Evolutionary conservation across 2,888 invertebrate genomes (phyloP).

Genomic region (Pecten maximus): DNA sequence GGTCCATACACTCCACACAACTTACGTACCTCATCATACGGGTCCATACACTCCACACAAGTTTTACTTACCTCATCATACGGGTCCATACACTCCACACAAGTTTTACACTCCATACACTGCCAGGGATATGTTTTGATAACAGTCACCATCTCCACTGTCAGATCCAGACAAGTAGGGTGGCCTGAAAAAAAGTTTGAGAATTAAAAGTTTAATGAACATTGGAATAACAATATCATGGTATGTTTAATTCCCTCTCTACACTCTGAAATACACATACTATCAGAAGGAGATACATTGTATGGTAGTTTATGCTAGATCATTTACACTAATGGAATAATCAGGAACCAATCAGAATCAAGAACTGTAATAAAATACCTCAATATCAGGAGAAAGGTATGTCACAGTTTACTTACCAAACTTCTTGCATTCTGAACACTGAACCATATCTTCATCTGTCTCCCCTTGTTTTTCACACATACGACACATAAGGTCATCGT

Average conservation of each 20-base stretch:
- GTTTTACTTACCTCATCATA: conserved; percentile 87
- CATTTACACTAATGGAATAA: not conserved
- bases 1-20: conserved; percentile 92
- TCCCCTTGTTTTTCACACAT: conserved; percentile 51
- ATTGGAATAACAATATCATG: too few relatives aligned
- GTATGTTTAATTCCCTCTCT: too few relatives aligned
- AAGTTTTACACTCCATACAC: conserved; percentile 96
- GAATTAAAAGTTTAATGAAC: too few relatives aligned
- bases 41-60: conserved; percentile 90
- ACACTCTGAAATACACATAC: too few relatives aligned
- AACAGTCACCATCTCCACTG: conserved; percentile 91
- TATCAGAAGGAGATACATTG: too few relatives aligned
- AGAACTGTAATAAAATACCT: not conserved
- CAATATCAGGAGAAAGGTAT: not conserved
- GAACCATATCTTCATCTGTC: conserved; percentile 83
- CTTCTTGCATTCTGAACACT: conserved; percentile 86
- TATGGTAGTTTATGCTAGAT: not conserved
- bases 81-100: conserved; percentile 91
- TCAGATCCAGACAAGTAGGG: conserved; percentile 93
- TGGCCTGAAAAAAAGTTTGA: conserved; percentile 85
- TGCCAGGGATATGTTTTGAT: conserved; percentile 94
- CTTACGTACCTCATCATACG: conserved; percentile 93
- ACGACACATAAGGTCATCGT: conserved; percentile 43
- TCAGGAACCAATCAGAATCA: not conserved
- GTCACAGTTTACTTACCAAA: conserved; percentile 83